phyloP scores from a whole-genome alignment of 1,140 invertebrate genomes.

The Heliothis virescens region DNA sequence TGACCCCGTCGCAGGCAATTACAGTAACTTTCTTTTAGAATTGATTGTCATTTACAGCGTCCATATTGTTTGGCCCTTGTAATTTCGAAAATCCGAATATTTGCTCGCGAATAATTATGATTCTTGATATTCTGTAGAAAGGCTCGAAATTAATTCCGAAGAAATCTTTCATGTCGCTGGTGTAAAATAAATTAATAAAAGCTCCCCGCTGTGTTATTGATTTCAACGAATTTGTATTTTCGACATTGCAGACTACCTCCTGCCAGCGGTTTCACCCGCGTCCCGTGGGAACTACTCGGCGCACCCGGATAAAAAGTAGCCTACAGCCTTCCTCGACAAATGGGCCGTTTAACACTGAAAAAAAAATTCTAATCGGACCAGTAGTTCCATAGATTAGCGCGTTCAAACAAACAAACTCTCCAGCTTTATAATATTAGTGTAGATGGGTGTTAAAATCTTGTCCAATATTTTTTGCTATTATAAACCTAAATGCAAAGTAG shows the following conservation, averaged over 20 bases:
- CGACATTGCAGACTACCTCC: too few relatives aligned
- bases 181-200: conserved; percentile 33
- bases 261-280: too few relatives aligned
- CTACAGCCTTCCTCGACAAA: too few relatives aligned
- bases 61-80: conserved; percentile 24
- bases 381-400: too few relatives aligned
- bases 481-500: not conserved
- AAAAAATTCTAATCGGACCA: too few relatives aligned
- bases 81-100: conserved; percentile 30
- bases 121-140: not conserved
- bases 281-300: too few relatives aligned
- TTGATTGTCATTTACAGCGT: conserved; percentile 57
- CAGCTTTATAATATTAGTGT: too few relatives aligned
- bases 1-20: conserved; percentile 69
- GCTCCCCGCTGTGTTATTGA: conserved; percentile 21
- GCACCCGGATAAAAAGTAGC: too few relatives aligned
- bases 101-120: conserved; percentile 14
- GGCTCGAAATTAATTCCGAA: conserved; percentile 20
- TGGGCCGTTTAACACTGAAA: too few relatives aligned
- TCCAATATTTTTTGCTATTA: not conserved
- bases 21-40: conserved; percentile 70
- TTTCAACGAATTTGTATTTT: conserved; percentile 22
- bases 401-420: too few relatives aligned
- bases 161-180: conserved; percentile 7
- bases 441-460: not conserved